Evolutionary conservation across 2,113 vertebrate species (phyloP).

Genomic region (Platichthys flesus): DNA sequence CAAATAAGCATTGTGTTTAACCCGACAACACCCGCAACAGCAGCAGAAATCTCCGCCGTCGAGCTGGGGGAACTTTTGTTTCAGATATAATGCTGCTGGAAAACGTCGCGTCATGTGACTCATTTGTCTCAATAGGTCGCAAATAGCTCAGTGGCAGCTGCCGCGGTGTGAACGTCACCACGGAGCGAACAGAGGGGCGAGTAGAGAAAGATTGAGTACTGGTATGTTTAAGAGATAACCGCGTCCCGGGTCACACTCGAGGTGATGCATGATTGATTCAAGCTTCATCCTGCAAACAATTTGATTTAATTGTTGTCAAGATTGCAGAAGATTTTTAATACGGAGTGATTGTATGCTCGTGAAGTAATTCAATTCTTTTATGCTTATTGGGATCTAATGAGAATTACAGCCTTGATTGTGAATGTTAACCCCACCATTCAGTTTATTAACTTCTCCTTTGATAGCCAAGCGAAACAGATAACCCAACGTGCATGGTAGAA

Average conservation of each 20-base stretch:
- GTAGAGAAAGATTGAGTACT: not conserved
- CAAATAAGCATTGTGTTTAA: constrained; percentile 75
- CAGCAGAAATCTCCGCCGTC: constrained; percentile 61
- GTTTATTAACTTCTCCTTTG: constrained; percentile 71
- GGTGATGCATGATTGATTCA: constrained; percentile 34
- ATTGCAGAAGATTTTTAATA: constrained; percentile 39
- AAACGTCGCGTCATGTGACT: constrained; percentile 56
- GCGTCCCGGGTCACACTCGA: constrained; percentile 7
- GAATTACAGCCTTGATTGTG: constrained; percentile 53
- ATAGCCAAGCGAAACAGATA: constrained; percentile 65
- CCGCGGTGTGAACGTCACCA: constrained; percentile 16
- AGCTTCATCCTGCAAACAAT: constrained; percentile 24
- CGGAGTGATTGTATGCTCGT: constrained; percentile 49
- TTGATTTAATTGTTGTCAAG: constrained; percentile 50
- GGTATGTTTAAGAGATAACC: constrained; percentile 17
- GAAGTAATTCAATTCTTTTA: constrained; percentile 62
- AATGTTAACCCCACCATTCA: constrained; percentile 74
- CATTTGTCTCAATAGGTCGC: constrained; percentile 48
- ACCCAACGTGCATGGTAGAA: constrained; percentile 50
- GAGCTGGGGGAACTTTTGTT: constrained; percentile 46
- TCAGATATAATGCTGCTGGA: constrained; percentile 46
- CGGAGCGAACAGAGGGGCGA: constrained; percentile 20
- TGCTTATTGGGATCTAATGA: constrained; percentile 66
- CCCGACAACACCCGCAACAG: constrained; percentile 66
- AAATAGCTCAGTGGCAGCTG: constrained; percentile 44